Percentiles rank a stretch among this genome's conserved stretches.
Conservation (phyloP, 2,797 vertebrate genomes). For the Pteronotus mesoamericanus region DNA sequence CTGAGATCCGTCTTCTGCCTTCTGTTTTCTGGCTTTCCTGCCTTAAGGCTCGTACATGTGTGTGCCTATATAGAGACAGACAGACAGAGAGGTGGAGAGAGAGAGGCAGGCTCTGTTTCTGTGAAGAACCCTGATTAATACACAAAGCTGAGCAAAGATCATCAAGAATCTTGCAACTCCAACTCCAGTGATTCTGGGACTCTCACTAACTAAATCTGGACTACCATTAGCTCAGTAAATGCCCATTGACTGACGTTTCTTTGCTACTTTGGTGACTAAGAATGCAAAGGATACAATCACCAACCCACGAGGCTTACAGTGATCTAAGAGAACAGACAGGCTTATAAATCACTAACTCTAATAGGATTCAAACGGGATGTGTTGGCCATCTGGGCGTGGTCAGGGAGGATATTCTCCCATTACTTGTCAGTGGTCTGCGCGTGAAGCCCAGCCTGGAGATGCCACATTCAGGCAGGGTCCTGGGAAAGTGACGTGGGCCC, state of each 20-base stretch:
- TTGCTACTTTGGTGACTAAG: not conserved
- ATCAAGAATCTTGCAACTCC: not conserved
- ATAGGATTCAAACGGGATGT: not conserved
- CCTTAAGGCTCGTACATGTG: not conserved
- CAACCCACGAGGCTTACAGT: fast-evolving
- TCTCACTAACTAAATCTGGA: not conserved
- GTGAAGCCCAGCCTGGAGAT: not conserved
- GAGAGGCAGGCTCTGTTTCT: not conserved
- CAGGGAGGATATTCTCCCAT: not conserved
- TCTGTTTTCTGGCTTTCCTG: not conserved
- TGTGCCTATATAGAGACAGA: too few relatives aligned
- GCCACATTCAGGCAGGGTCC: not conserved
- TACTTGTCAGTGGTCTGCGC: fast-evolving
- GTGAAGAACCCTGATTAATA: not conserved
- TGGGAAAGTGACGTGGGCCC: fast-evolving
- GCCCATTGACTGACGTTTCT: too few relatives aligned
- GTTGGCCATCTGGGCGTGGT: fast-evolving
- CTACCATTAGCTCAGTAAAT: fast-evolving
- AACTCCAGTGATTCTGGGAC: not conserved
- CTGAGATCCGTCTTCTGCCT: not conserved
- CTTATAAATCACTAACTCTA: not conserved
- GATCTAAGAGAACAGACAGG: not conserved
- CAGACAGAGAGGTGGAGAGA: too few relatives aligned
- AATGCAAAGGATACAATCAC: not conserved
- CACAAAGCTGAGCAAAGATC: not conserved